phyloP scores from a whole-genome alignment of 2,113 vertebrate species.

The Fulica atra region DNA sequence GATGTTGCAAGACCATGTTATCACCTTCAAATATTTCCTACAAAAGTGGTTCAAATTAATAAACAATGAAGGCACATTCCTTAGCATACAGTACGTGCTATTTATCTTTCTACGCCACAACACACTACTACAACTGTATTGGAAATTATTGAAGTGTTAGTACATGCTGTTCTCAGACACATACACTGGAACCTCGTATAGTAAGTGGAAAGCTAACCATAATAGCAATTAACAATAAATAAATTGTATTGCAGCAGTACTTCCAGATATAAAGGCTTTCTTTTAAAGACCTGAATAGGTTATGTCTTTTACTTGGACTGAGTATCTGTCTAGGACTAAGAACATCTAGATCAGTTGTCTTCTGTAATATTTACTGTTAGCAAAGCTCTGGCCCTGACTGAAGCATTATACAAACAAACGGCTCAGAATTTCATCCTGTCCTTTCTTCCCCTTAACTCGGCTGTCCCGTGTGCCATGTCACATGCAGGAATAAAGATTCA shows the following conservation, averaged over 20 bases:
- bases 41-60: constrained; percentile 42
- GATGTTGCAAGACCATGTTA: constrained; percentile 60
- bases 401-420: background rate
- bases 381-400: background rate
- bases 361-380: background rate
- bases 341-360: background rate
- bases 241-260: background rate
- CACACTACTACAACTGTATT: background rate
- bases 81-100: constrained; percentile 29
- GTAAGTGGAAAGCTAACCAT: background rate
- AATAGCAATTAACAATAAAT: background rate
- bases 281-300: background rate
- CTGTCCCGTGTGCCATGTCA: background rate
- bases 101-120: constrained; percentile 40
- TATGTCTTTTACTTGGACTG: background rate
- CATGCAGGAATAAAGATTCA: background rate
- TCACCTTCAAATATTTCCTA: constrained; percentile 68
- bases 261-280: background rate
- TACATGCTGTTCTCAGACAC: constrained; percentile 18
- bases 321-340: background rate
- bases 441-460: background rate
- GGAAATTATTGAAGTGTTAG: background rate
- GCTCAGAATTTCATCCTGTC: background rate
- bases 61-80: constrained; percentile 58
- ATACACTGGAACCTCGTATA: background rate